phyloP scores from a whole-genome alignment of 1,140 invertebrate genomes.

The Anoplolepis gracilipes region DNA sequence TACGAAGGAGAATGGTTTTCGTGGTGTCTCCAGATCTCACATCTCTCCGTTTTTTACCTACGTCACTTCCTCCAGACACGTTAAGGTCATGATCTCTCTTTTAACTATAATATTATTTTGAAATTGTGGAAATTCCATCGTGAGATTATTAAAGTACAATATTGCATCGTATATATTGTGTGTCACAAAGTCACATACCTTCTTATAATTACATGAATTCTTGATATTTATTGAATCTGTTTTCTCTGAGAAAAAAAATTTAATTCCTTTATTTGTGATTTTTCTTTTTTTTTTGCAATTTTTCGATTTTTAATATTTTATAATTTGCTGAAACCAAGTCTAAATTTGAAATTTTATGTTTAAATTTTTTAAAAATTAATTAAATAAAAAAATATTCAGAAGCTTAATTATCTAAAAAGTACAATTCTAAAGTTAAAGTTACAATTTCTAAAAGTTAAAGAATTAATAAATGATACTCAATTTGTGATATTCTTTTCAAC shows the following conservation, averaged over 20 bases:
- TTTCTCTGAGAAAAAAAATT: neutral
- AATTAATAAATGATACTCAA: neutral
- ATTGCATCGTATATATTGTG: neutral
- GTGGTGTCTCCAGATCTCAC: slow-evolving; percentile 32
- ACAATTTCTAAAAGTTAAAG: neutral
- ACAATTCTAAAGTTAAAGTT: neutral
- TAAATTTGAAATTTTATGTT: slow-evolving; percentile 15
- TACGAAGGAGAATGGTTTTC: slow-evolving; percentile 45
- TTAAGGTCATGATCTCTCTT: slow-evolving; percentile 33
- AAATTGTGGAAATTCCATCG: neutral
- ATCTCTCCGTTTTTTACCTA: slow-evolving; percentile 19
- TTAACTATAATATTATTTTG: slow-evolving; percentile 1
- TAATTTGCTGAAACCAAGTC: neutral
- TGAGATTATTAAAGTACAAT: neutral
- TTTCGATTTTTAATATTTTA: slow-evolving; percentile 19
- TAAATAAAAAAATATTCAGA: neutral
- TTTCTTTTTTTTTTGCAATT: neutral
- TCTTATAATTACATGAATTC: neutral
- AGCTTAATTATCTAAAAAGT: neutral
- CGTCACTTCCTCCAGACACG: neutral
- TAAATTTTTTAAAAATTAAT: neutral
- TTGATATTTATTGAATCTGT: neutral
- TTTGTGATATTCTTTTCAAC: neutral
- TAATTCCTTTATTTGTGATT: neutral
- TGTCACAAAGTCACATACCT: neutral